Evolutionary conservation across 2,888 invertebrate species (phyloP).

Genomic region (Eremobia ochroleuca): DNA sequence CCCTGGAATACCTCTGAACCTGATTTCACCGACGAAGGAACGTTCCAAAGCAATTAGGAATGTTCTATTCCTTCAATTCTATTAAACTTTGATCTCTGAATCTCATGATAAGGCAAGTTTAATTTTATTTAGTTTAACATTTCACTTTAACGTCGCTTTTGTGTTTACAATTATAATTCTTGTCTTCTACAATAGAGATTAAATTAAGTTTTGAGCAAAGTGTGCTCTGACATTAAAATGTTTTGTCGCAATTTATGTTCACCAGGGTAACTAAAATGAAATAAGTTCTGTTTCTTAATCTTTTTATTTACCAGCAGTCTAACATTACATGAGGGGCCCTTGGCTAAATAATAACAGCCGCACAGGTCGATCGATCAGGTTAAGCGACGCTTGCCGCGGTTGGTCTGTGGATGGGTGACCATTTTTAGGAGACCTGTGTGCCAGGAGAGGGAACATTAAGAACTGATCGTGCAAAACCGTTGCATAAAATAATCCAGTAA

Average conservation of each 20-base stretch:
- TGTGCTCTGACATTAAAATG: conserved; percentile 1
- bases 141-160: conserved; percentile 37
- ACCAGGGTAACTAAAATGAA: not conserved
- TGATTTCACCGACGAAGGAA: conserved; percentile 61
- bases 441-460: too few relatives aligned
- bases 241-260: conserved; percentile 23
- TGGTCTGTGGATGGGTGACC: too few relatives aligned
- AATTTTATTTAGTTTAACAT: conserved; percentile 61
- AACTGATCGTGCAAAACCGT: too few relatives aligned
- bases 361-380: too few relatives aligned
- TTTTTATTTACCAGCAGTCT: not conserved
- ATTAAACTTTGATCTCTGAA: conserved; percentile 68
- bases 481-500: not conserved
- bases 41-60: conserved; percentile 71
- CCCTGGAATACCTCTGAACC: conserved; percentile 62
- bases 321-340: too few relatives aligned
- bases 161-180: conserved; percentile 55
- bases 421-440: too few relatives aligned
- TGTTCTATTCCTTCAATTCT: conserved; percentile 63
- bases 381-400: too few relatives aligned
- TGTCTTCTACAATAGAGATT: conserved; percentile 20
- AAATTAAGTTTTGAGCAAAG: conserved; percentile 15
- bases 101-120: conserved; percentile 65
- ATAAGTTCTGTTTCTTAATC: not conserved
- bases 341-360: too few relatives aligned